Evolutionary conservation across 1,140 invertebrate genomes (phyloP), one percentile per base, ranked within the genome.

Genomic region (Cotesia glomerata): DNA sequence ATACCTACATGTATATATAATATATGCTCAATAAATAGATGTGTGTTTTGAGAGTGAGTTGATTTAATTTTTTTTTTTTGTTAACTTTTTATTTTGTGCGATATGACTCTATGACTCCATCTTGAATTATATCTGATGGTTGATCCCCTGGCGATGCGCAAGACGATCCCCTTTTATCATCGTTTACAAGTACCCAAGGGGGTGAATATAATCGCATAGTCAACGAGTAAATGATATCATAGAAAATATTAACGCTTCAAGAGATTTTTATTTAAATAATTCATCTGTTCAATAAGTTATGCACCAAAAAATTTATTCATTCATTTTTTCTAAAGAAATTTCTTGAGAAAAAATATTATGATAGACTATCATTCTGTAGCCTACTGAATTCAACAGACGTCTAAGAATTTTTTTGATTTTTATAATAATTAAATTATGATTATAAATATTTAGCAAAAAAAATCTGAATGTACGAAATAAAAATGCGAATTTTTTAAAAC

Each of bases 51-150:
- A 35, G 51, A 56, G 13, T 16, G 54, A 26, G 5, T 52, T 58
- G 7, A 14, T 49, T 4, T 49, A 66, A 34, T 49, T 71, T 64
- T 56, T 71, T 69, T 61, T 39, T 63, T 5, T 59, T n/a, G n/a
- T n/a, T 39, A 7, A 39, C 39, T 39, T 39, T 45, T 45, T 45
- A 45, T 59, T 69, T 26, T 71, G 26, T 26, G 26, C 26, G 26
- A 26, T 64, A 79, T 85, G 84, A 85, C 85, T 86, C 79, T 71
- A 71, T 84, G 84, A 86, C 85, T 86, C 82, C 81, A 85, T 86
- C 79, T 85, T 85, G 83, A 85, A 83, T 84, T 79, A 82, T 82
- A 79, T 80, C 75, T 69, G 78, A 74, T 71, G 74, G 72, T 66
- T 52, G 74, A 78, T 77, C 78, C 77, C 74, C 69, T 65, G 45